Conservation (phyloP, 1,140 invertebrate species). For the Aradophagus sp. region DNA sequence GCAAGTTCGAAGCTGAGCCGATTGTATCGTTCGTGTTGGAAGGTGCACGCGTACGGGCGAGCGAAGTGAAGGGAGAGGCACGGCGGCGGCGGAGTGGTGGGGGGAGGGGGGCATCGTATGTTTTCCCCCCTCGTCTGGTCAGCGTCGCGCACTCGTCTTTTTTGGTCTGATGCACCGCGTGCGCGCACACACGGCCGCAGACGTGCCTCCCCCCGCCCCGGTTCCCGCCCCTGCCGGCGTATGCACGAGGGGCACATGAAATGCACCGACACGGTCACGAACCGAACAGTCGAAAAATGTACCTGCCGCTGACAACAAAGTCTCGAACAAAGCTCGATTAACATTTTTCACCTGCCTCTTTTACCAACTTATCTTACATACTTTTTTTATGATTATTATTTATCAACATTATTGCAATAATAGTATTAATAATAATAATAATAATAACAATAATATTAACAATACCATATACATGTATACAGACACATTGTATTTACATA, state of each 20-base stretch:
- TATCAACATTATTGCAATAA: no score
- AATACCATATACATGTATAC: no score
- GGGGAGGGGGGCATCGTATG: slow-evolving; percentile 66
- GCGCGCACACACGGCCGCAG: slow-evolving; percentile 54
- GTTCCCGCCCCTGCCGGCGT: slow-evolving; percentile 4
- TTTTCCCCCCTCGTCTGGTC: slow-evolving; percentile 70
- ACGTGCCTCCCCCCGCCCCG: slow-evolving; percentile 10
- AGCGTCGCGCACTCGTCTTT: slow-evolving; percentile 67
- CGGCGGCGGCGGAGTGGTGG: slow-evolving; percentile 17
- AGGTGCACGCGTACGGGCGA: slow-evolving; percentile 26
- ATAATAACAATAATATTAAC: no score
- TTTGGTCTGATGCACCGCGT: slow-evolving; percentile 68
- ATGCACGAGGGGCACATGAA: slow-evolving; percentile 39
- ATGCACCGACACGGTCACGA: slow-evolving; percentile 30
- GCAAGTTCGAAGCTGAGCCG: slow-evolving; percentile 36
- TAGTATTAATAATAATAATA: no score
- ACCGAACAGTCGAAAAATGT: slow-evolving; percentile 26
- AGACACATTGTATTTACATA: background rate
- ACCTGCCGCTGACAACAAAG: slow-evolving; percentile 6
- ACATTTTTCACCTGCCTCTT: no score
- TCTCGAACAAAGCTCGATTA: background rate
- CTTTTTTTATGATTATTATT: no score
- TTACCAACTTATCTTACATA: no score
- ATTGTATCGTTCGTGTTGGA: slow-evolving; percentile 34
- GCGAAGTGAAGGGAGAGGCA: slow-evolving; percentile 11